Percentiles rank a stretch among this genome's conserved stretches.
Evolutionary conservation across 2,797 vertebrate species (phyloP).

Genomic region (Lophura swinhoii): DNA sequence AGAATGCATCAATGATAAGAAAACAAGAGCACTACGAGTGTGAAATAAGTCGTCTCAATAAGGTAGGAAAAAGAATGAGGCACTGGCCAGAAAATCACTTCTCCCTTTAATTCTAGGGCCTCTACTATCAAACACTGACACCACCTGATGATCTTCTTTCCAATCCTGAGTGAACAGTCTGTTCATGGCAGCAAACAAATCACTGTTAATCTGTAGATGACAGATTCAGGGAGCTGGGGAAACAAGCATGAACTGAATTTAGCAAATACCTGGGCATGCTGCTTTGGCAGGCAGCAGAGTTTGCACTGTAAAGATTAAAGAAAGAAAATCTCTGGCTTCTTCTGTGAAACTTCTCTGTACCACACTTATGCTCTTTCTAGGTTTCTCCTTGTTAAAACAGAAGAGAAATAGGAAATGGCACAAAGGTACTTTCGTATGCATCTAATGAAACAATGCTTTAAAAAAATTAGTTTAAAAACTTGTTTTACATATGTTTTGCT

Average conservation of each 20-base stretch:
- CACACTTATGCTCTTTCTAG: neutral
- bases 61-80: constrained; percentile 62
- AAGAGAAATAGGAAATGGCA: neutral
- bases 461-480: neutral
- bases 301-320: neutral
- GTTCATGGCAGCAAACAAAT: neutral
- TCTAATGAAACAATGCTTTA: neutral
- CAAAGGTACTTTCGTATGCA: neutral
- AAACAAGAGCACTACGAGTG: constrained; percentile 74
- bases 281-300: neutral
- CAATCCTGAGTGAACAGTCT: neutral
- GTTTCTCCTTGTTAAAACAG: neutral
- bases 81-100: neutral
- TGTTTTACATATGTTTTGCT: neutral
- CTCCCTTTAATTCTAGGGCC: neutral
- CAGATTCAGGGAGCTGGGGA: neutral
- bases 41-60: constrained; percentile 80
- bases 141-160: neutral
- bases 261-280: neutral
- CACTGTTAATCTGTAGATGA: neutral
- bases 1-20: constrained; percentile 41
- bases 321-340: neutral
- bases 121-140: neutral
- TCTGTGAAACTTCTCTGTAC: neutral
- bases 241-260: neutral